Evolutionary conservation across 2,888 invertebrate species (phyloP).

Genomic region (Archips crataeganus): DNA sequence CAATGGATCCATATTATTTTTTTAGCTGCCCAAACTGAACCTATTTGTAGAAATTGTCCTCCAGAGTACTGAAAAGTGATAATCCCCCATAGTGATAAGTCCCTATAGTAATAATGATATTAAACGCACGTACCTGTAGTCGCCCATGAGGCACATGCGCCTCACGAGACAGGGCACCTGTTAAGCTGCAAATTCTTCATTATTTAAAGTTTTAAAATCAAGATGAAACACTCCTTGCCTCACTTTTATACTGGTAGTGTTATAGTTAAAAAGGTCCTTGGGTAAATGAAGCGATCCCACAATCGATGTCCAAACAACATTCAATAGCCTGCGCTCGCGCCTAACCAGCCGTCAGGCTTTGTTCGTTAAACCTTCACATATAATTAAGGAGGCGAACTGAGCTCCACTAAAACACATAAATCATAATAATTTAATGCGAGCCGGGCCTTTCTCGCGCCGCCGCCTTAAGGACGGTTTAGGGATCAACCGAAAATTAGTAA

Average conservation of each 20-base stretch:
- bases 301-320: conserved; percentile 19
- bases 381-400: conserved; percentile 76
- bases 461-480: conserved; percentile 52
- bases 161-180: too few relatives aligned
- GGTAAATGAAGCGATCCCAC: conserved; percentile 10
- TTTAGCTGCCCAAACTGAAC: too few relatives aligned
- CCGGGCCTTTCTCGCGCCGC: conserved; percentile 69
- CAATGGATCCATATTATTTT: too few relatives aligned
- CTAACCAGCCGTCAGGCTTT: conserved; percentile 52
- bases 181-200: neutral
- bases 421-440: conserved; percentile 84
- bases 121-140: too few relatives aligned
- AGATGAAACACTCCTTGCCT: neutral
- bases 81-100: too few relatives aligned
- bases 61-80: too few relatives aligned
- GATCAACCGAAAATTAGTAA: conserved; percentile 37
- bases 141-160: too few relatives aligned
- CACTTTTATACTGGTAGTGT: neutral
- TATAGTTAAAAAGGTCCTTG: conserved; percentile 1
- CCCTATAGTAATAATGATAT: too few relatives aligned
- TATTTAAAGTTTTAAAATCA: neutral
- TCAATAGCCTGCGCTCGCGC: conserved; percentile 14
- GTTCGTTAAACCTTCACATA: conserved; percentile 68
- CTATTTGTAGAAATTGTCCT: too few relatives aligned
- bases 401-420: conserved; percentile 81